These are phyloP conservation scores for Parnassius orleans DNA, from an alignment of 2,888 invertebrate species.

Conservation along the genomic window DNA sequence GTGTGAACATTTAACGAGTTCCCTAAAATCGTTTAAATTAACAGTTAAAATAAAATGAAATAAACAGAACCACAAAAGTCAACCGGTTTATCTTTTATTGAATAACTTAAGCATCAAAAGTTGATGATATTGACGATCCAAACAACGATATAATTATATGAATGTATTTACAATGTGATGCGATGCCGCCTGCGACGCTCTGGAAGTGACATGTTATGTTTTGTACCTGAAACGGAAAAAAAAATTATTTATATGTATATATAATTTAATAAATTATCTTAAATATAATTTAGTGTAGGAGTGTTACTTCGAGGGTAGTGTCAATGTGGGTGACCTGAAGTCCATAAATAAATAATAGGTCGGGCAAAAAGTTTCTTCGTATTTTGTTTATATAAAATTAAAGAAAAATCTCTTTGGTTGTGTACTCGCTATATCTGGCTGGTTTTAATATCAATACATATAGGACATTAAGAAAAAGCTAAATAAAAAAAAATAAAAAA, in stretches of 20 bases:
- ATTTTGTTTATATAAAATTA: no score
- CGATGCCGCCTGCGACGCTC: conserved; percentile 33
- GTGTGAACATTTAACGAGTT: background rate
- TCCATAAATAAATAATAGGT: no score
- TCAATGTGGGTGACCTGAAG: no score
- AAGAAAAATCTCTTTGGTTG: no score
- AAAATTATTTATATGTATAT: background rate
- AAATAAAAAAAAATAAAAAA: no score
- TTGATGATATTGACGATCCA: background rate
- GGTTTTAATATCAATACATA: no score
- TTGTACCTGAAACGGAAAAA: conserved; percentile 19
- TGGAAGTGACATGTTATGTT: background rate
- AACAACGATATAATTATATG: conserved; percentile 1
- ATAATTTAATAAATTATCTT: no score
- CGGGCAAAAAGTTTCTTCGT: no score
- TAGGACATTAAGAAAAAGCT: no score
- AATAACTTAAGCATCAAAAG: conserved; percentile 1
- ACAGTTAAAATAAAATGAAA: background rate
- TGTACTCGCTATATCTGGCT: no score
- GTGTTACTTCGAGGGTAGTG: no score
- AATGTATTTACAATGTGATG: conserved; percentile 33
- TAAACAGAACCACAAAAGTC: background rate
- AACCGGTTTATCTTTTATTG: conserved; percentile 1
- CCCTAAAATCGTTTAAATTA: background rate
- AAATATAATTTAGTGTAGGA: background rate